Evolutionary conservation across 2,797 vertebrate genomes (phyloP).

Genomic region (Rhynchonycteris naso): DNA sequence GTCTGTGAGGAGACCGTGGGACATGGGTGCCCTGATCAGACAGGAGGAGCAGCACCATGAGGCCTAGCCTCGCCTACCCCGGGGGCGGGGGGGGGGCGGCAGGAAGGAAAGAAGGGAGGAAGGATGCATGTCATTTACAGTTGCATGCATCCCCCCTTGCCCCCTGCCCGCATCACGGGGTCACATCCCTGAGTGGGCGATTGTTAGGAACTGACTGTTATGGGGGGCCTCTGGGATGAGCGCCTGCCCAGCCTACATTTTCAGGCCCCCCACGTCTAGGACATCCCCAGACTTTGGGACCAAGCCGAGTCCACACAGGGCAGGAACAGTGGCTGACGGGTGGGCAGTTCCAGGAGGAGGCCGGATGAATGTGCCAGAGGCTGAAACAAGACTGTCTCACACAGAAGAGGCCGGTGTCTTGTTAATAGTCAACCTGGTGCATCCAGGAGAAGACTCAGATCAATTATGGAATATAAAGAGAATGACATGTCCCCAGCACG

Average conservation of each 20-base stretch:
- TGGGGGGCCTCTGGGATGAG: background rate
- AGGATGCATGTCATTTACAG: rapidly evolving
- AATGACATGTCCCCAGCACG: background rate
- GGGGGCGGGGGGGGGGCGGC: background rate
- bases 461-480: background rate
- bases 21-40: background rate
- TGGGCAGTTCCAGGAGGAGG: background rate
- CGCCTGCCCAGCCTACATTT: background rate
- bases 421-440: background rate
- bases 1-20: background rate
- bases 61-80: too few species aligned
- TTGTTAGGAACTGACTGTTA: background rate
- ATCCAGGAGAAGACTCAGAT: background rate
- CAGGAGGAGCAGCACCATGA: background rate
- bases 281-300: background rate
- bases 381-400: background rate
- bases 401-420: background rate
- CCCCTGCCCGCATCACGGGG: rapidly evolving
- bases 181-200: background rate
- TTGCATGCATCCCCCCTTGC: too few species aligned
- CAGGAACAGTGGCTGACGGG: background rate
- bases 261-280: background rate
- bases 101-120: background rate
- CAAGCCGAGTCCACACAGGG: background rate
- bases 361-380: background rate